Base-by-base conservation (phyloP, 2,113 vertebrate genomes). In the Notiomystis cincta region DNA sequence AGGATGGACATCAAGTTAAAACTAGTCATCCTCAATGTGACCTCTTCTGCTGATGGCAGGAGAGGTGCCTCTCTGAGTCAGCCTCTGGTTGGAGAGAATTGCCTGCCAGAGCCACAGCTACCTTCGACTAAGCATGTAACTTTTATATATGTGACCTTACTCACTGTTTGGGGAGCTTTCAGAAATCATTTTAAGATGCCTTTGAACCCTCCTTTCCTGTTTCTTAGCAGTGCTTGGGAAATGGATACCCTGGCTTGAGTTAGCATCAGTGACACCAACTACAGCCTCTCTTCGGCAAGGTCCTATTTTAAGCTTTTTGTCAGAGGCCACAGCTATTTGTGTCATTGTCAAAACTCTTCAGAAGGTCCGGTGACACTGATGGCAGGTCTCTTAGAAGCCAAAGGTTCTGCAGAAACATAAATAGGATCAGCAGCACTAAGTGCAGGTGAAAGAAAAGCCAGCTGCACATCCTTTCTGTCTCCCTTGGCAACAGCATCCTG, bases 401-500 rank as follows among this genome's bases (percentile, higher is more conserved):
- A 73, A 95, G 94, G 93, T 91, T 96, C 82, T 93, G 79, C 91
- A 82, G 91, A 38, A 94, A 85, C 93, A 87, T 81, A 90, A 95
- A 86, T 89, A 94, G 90, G 94, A 92, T 94, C 87, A 78, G 94
- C 91, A 84, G 80, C 90, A 62, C 61, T 91, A 93, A 94, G 89
- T 90, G 94, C 94, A 95, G 95, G 95, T 94, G 91, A 95, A 95
- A 95, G 96, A 95, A 92, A 92, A 96, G 76, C 81, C 93, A 97
- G 95, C 96, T 96, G 96, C 95, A 96, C 81, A 92, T 96, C 95
- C 89, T 93, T 91, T 88, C 89, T 94, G 96, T 97, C 91, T 97
- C 95, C 96, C 96, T 86, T 97, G 96, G 96, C 97, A 97, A 97
- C 97, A 95, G 91, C 95, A 96, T 95, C 64, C 93, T 95, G 94